These are phyloP conservation scores for Odiellus spinosus DNA, from an alignment of 2,888 invertebrate genomes.

Conservation along the genomic window DNA sequence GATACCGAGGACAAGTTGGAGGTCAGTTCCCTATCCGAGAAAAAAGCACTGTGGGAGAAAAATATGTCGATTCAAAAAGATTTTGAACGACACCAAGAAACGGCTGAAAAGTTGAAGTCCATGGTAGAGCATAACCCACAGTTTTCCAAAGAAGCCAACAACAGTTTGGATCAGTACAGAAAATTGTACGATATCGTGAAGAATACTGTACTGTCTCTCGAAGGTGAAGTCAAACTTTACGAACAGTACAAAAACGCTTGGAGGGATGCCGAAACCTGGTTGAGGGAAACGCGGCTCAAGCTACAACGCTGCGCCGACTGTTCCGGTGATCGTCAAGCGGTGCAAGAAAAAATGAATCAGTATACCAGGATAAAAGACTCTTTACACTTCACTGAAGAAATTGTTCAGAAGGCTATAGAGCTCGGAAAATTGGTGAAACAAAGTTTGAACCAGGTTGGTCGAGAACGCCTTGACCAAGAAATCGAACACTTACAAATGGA, in stretches of 20 bases:
- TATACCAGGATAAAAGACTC: conserved; percentile 50
- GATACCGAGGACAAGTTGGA: conserved; percentile 45
- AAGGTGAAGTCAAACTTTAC: conserved; percentile 13
- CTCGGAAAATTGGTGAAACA: conserved; percentile 48
- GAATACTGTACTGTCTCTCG: conserved; percentile 10
- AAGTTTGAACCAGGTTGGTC: conserved; percentile 25
- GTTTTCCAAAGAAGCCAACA: conserved; percentile 6
- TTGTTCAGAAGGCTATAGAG: conserved; percentile 55
- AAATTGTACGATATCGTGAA: conserved; percentile 10
- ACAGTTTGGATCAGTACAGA: conserved; percentile 11
- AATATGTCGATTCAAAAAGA: conserved; percentile 67
- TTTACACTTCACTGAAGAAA: conserved; percentile 51
- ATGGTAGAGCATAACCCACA: conserved; percentile 7
- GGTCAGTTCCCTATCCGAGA: conserved; percentile 62
- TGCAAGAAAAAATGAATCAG: conserved; percentile 39
- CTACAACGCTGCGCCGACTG: conserved; percentile 9
- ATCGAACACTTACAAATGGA: conserved; percentile 60
- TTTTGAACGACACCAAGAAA: conserved; percentile 62
- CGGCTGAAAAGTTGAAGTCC: conserved; percentile 45
- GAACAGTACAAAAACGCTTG: conserved; percentile 11
- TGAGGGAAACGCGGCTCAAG: conserved; percentile 11
- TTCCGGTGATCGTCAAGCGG: conserved; percentile 5
- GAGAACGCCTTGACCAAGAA: conserved; percentile 62
- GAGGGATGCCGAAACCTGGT: conserved; percentile 11
- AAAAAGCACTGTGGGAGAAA: conserved; percentile 73